phyloP scores from a whole-genome alignment of 2,797 vertebrate genomes.

The Tragopan temminckii region DNA sequence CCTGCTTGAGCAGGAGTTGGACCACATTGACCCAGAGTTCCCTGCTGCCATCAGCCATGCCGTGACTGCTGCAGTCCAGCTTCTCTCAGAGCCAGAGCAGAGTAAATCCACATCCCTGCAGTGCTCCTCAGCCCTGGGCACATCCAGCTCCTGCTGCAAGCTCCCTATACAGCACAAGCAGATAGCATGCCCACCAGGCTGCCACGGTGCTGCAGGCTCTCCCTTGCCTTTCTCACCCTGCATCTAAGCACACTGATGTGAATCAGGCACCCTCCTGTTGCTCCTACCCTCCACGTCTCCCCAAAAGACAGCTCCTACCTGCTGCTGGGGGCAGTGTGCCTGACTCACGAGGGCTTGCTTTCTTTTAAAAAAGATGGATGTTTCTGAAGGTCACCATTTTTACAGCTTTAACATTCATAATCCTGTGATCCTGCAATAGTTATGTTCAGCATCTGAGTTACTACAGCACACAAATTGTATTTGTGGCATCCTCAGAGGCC shows the following conservation, averaged over 20 bases:
- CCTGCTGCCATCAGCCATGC: not conserved
- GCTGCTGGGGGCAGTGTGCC: constrained; percentile 5
- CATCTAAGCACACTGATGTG: not conserved
- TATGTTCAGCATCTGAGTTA: not conserved
- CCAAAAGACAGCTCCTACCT: constrained; percentile 9
- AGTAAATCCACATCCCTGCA: not conserved
- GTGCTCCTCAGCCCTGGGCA: not conserved
- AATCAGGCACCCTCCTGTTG: not conserved
- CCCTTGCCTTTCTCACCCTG: not conserved
- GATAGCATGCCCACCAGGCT: not conserved
- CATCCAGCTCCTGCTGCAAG: not conserved
- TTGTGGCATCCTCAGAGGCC: not conserved
- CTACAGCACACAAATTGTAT: not conserved
- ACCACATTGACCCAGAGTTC: not conserved
- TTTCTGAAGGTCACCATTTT: constrained; percentile 19
- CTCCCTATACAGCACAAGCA: not conserved
- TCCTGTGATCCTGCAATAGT: not conserved
- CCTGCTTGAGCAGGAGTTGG: not conserved
- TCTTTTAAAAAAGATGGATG: not conserved
- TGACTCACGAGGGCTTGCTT: constrained; percentile 14
- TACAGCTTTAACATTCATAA: not conserved
- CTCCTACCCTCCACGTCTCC: not conserved
- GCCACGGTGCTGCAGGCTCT: not conserved
- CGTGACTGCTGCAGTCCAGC: not conserved
- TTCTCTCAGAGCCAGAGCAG: not conserved